phyloP scores from a whole-genome alignment of 2,888 invertebrate species.

The Thalpophila matura region DNA sequence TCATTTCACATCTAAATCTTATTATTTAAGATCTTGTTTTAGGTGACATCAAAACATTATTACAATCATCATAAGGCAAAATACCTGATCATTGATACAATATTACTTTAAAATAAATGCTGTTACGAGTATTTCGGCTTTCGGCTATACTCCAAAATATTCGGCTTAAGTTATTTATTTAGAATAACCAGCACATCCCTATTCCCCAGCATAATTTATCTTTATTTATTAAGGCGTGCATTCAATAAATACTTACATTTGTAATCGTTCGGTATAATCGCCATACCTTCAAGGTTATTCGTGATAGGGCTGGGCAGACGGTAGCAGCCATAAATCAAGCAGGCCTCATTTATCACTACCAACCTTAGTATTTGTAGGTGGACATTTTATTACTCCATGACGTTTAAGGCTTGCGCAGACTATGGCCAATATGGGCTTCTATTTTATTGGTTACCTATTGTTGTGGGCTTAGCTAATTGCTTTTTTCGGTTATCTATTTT shows the following conservation, averaged over 20 bases:
- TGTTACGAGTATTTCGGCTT: background rate
- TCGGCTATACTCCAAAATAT: background rate
- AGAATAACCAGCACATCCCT: background rate
- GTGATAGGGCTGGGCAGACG: conserved; percentile 25
- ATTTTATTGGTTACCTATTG: background rate
- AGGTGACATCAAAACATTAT: no score
- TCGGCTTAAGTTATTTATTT: conserved; percentile 3
- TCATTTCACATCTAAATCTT: no score
- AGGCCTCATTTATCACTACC: conserved; percentile 44
- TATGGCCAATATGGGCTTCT: background rate
- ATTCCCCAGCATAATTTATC: conserved; percentile 16
- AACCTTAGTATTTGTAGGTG: conserved; percentile 27
- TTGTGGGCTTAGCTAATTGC: background rate
- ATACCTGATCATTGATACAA: no score
- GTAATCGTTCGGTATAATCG: conserved; percentile 19
- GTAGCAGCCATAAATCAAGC: conserved; percentile 51
- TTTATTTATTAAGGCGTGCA: conserved; percentile 31
- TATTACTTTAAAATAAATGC: background rate
- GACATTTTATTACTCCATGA: conserved; percentile 43
- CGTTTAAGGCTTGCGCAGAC: conserved; percentile 2
- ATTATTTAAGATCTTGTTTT: no score
- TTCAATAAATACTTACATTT: conserved; percentile 37
- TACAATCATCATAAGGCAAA: no score
- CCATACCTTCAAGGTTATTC: conserved; percentile 35
- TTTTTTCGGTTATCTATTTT: background rate